phyloP scores from a whole-genome alignment of 2,888 invertebrate species.

The Platerodrilus igneus region DNA sequence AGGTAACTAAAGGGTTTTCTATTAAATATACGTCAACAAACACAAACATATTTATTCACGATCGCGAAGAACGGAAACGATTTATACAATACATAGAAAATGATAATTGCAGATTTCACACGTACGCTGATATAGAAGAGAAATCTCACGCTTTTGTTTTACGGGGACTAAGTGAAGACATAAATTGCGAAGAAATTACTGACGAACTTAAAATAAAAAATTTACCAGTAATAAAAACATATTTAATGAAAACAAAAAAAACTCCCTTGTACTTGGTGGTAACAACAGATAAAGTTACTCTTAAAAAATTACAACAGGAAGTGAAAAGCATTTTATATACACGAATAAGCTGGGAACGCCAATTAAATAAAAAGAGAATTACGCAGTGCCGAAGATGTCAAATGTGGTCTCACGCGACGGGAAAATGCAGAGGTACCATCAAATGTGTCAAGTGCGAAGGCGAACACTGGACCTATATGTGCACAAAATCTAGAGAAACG shows the following conservation, averaged over 20 bases:
- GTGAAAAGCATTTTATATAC: neutral
- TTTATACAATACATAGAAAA: too few relatives aligned
- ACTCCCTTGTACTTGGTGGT: too few relatives aligned
- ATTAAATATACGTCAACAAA: too few relatives aligned
- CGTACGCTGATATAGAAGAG: conserved; percentile 1
- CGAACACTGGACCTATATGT: conserved; percentile 26
- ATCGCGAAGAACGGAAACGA: too few relatives aligned
- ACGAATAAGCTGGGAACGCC: conserved; percentile 22
- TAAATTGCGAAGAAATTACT: neutral
- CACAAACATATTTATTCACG: too few relatives aligned
- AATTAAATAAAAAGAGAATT: conserved; percentile 22
- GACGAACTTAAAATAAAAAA: neutral
- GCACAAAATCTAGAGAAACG: conserved; percentile 19
- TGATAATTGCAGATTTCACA: too few relatives aligned
- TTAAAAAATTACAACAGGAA: neutral
- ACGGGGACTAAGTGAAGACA: neutral
- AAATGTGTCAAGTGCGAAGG: conserved; percentile 30
- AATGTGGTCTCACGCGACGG: conserved; percentile 29
- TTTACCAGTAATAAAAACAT: too few relatives aligned
- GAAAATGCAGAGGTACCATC: conserved; percentile 26
- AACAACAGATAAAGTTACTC: too few relatives aligned
- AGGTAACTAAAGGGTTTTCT: too few relatives aligned
- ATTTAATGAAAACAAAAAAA: too few relatives aligned
- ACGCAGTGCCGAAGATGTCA: conserved; percentile 31
- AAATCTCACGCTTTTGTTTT: conserved; percentile 3